phyloP scores from a whole-genome alignment of 2,888 invertebrate genomes.

The Cancer borealis region DNA sequence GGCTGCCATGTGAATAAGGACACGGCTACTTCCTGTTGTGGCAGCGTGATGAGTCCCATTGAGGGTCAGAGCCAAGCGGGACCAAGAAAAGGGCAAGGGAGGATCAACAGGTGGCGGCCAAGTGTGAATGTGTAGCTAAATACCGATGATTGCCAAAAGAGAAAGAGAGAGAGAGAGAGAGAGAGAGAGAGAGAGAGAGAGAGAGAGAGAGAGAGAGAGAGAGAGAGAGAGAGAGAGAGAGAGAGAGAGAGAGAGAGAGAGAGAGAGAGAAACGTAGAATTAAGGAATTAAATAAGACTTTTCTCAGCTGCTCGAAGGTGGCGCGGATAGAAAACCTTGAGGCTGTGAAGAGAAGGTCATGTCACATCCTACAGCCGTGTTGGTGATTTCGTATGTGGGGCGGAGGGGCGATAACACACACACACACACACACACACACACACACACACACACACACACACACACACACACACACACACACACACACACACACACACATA shows the following conservation, averaged over 20 bases:
- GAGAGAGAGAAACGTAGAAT: no score
- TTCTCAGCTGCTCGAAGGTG: no score
- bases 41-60: neutral
- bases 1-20: no score
- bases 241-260: neutral
- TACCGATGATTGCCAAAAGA: neutral
- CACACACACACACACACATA: neutral
- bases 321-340: no score
- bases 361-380: no score
- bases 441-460: constrained; percentile 46
- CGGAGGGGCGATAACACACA: neutral
- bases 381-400: no score
- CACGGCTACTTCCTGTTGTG: neutral
- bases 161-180: neutral
- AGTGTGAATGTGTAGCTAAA: neutral
- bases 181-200: neutral
- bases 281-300: no score
- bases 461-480: constrained; percentile 14
- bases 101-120: neutral
- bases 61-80: neutral
- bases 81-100: neutral
- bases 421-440: neutral
- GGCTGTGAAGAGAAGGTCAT: no score
- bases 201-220: constrained; percentile 20
- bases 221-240: constrained; percentile 20